phyloP scores from a whole-genome alignment of 2,797 vertebrate species.

The Scomberomorus guttatus region DNA sequence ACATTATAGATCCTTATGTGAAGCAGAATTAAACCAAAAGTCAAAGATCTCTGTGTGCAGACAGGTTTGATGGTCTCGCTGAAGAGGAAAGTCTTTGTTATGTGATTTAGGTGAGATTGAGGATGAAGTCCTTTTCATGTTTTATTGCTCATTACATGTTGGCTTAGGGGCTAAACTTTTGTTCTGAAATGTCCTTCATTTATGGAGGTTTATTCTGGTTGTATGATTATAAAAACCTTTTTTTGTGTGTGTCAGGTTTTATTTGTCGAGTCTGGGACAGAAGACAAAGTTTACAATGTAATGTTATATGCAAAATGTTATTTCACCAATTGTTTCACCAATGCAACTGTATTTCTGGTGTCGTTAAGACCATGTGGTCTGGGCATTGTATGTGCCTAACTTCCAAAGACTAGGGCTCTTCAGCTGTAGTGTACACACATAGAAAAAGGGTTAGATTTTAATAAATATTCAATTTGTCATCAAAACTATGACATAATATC shows the following conservation, averaged over 20 bases:
- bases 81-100: too few species aligned
- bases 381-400: background rate
- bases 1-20: background rate
- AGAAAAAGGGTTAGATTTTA: slow-evolving; percentile 11
- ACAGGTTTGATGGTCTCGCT: too few species aligned
- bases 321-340: background rate
- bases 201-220: too few species aligned
- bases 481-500: slow-evolving; percentile 33
- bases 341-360: background rate
- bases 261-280: background rate
- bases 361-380: background rate
- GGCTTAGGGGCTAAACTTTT: background rate
- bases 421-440: background rate
- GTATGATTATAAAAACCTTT: too few species aligned
- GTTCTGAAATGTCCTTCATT: too few species aligned
- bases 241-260: background rate
- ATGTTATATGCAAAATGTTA: background rate
- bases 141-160: background rate
- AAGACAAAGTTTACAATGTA: background rate
- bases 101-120: background rate
- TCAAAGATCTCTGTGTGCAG: background rate
- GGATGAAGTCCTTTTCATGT: background rate
- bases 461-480: slow-evolving; percentile 52
- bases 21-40: background rate
- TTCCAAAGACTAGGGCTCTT: background rate